Base-by-base conservation (phyloP, 2,797 vertebrate species). In the Gallinago solitaria region DNA sequence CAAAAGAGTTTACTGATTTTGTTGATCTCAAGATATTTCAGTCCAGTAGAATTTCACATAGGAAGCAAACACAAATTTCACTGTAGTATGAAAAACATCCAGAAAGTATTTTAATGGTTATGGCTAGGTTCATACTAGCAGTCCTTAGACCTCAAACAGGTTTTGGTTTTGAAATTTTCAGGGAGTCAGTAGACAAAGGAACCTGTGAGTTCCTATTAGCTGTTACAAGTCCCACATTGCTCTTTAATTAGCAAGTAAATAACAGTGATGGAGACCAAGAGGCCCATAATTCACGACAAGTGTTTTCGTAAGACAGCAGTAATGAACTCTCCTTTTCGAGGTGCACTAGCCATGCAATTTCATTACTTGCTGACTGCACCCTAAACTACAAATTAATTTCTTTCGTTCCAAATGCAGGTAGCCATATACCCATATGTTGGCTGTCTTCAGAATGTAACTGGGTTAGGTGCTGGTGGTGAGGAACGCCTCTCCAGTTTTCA, bases 201-300 rank as follows among this genome's bases (percentile, higher is more conserved):
- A 78, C 15, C 60, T 19, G 17, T 57, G 82, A 84, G 14, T 39
- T 87, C 32, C 60, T 86, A 53, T 83, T 83, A 63, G 20, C 25
- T 95, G 37, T 75, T 93, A 27, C 41, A 56, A 90, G 64, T 83
- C 70, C 82, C 32, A 91, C 45, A 18, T 18, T 80, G 25, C 27
- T 78, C 54, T 94, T 96, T 95, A 84, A 83, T 96, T 96, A 81
- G 68, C 48, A 53, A 63, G 9, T 43, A 93, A 91, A 48, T 89
- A 85, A n/a, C 43, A 37, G 53, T 59, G 51, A 33, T 87, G 53
- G 83, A 94, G 56, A 68, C 28, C 87, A 73, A 63, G 67, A 73
- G 50, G 60, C 30, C 68, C 77, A 78, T 57, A 94, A 69, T 86
- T 94, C 73, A 90, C 30, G 73, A 9, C 1, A 32, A 86, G 13